A percentile compares a stretch with the other conserved stretches of the same genome.
phyloP scores from a whole-genome alignment of 2,113 vertebrate species.

The Hassar affinis region DNA sequence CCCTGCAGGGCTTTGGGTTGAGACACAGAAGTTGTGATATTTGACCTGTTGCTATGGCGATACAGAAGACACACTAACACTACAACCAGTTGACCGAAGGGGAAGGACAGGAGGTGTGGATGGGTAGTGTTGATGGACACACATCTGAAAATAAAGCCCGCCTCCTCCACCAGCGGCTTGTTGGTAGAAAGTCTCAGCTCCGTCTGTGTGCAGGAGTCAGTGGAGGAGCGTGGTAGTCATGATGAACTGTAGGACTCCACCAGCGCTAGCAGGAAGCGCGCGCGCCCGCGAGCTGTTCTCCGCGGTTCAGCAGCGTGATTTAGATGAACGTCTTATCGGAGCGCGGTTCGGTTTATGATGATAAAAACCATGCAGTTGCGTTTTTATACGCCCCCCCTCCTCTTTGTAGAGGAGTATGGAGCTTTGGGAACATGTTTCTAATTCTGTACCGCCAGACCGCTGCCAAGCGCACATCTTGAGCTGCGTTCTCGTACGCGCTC shows the following conservation, averaged over 20 bases:
- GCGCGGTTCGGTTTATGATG: constrained; percentile 38
- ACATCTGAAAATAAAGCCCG: no score
- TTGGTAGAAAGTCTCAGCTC: no score
- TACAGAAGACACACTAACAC: neutral
- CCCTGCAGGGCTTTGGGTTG: no score
- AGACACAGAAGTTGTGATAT: no score
- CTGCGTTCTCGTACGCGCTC: constrained; percentile 44
- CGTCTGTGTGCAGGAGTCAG: no score
- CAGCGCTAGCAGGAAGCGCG: neutral
- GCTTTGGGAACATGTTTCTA: constrained; percentile 54
- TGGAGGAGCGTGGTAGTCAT: neutral
- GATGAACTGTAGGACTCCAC: neutral
- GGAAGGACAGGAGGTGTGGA: no score
- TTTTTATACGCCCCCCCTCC: constrained; percentile 32
- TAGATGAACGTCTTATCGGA: constrained; percentile 50
- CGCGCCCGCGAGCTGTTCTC: neutral
- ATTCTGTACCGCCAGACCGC: constrained; percentile 47
- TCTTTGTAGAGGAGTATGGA: constrained; percentile 36
- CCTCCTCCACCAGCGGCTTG: neutral
- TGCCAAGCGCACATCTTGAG: constrained; percentile 41
- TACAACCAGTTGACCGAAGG: no score
- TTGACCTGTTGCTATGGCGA: no score
- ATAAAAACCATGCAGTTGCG: constrained; percentile 47
- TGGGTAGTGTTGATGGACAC: neutral
- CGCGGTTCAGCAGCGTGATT: constrained; percentile 20